Conservation (phyloP, 2,888 invertebrate species). For the Agonopterix subpropinquella region DNA sequence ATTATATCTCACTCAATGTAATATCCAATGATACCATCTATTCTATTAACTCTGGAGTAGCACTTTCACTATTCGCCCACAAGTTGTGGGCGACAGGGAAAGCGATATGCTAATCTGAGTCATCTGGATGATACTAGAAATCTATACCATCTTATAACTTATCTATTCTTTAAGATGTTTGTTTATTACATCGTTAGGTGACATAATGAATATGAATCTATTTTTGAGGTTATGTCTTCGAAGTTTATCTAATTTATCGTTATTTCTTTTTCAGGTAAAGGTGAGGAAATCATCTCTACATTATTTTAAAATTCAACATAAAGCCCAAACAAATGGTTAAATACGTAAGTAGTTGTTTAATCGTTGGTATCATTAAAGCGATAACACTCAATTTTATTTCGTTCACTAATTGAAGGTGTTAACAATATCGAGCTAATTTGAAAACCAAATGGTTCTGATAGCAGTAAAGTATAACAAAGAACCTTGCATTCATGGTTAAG, state of each 20-base stretch:
- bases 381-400: neutral
- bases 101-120: conserved; percentile 37
- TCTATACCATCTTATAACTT: conserved; percentile 13
- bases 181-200: conserved; percentile 1
- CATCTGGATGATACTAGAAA: conserved; percentile 24
- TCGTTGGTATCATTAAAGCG: neutral
- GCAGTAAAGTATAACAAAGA: too few species aligned
- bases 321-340: too few species aligned
- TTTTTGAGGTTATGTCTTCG: neutral
- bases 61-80: conserved; percentile 61
- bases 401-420: conserved; percentile 16
- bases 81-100: conserved; percentile 44
- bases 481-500: too few species aligned
- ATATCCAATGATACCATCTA: conserved; percentile 27
- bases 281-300: conserved; percentile 30
- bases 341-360: neutral
- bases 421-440: conserved; percentile 10
- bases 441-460: conserved; percentile 7
- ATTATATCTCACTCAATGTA: conserved; percentile 14
- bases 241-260: conserved; percentile 15
- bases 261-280: conserved; percentile 60
- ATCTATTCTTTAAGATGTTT: conserved; percentile 2
- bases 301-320: too few species aligned
- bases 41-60: conserved; percentile 17
- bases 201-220: neutral